These are phyloP conservation scores for Rhynchopsitta pachyrhyncha DNA, from an alignment of 2,113 vertebrate species.

Conservation along the genomic window DNA sequence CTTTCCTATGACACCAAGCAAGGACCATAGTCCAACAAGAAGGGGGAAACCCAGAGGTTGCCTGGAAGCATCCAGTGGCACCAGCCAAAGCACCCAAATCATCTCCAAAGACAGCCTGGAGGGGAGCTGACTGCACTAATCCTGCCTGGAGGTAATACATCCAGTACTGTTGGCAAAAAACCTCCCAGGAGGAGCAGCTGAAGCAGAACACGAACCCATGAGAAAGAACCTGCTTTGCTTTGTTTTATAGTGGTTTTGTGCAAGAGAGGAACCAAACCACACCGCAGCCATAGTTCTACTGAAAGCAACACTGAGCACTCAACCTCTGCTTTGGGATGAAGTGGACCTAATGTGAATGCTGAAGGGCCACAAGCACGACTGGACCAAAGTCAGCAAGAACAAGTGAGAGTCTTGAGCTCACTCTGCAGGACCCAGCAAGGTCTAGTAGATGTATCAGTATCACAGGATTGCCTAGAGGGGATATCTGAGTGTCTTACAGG, in stretches of 20 bases:
- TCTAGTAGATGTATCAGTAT: not conserved
- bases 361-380: not conserved
- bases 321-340: not conserved
- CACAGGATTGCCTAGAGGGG: not conserved
- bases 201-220: not conserved
- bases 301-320: not conserved
- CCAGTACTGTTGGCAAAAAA: no score
- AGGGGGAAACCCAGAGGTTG: not conserved
- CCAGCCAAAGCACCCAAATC: not conserved
- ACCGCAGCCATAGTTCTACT: not conserved
- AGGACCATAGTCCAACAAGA: not conserved
- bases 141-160: not conserved
- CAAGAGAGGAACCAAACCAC: not conserved
- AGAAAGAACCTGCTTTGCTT: not conserved
- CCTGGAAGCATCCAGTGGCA: not conserved
- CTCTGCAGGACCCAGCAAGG: not conserved
- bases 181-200: not conserved
- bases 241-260: not conserved
- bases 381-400: not conserved
- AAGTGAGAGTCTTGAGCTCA: not conserved
- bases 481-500: not conserved
- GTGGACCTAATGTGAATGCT: fast-evolving
- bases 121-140: not conserved
- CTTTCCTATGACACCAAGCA: not conserved
- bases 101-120: not conserved